Percentiles rank a stretch among this genome's conserved stretches.
Evolutionary conservation across 2,797 vertebrate species (phyloP).

Genomic region (Xenops minutus): DNA sequence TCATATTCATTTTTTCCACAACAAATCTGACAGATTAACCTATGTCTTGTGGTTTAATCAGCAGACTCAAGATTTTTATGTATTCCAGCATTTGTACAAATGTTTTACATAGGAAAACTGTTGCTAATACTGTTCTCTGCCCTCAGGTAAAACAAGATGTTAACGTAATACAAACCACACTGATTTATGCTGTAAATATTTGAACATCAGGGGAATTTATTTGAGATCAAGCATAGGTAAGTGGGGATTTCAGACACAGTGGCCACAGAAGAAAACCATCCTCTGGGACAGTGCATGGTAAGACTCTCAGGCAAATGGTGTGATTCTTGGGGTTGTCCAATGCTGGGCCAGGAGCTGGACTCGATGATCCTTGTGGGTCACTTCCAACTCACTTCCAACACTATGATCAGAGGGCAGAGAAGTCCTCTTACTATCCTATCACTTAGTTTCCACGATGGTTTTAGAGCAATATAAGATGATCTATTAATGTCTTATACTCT

Average conservation of each 20-base stretch:
- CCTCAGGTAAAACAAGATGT: background rate
- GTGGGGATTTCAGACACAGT: background rate
- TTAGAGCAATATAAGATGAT: background rate
- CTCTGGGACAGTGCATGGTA: background rate
- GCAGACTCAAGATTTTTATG: background rate
- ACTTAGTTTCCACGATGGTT: background rate
- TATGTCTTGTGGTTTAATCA: background rate
- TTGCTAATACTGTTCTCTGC: background rate
- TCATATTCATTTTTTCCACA: background rate
- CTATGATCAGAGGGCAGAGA: background rate
- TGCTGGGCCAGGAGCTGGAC: background rate
- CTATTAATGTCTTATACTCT: background rate
- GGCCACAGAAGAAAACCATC: background rate
- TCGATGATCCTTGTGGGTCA: background rate
- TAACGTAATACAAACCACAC: background rate
- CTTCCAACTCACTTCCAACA: background rate
- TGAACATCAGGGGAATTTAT: background rate
- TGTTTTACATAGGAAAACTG: background rate
- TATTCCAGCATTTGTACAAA: background rate
- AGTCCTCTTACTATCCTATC: background rate
- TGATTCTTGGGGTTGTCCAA: background rate
- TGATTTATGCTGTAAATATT: background rate
- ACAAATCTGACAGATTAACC: background rate
- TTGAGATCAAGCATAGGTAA: background rate
- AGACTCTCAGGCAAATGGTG: background rate